Base-by-base conservation (phyloP, 2,113 vertebrate species). In the Gallinago jamesoni region DNA sequence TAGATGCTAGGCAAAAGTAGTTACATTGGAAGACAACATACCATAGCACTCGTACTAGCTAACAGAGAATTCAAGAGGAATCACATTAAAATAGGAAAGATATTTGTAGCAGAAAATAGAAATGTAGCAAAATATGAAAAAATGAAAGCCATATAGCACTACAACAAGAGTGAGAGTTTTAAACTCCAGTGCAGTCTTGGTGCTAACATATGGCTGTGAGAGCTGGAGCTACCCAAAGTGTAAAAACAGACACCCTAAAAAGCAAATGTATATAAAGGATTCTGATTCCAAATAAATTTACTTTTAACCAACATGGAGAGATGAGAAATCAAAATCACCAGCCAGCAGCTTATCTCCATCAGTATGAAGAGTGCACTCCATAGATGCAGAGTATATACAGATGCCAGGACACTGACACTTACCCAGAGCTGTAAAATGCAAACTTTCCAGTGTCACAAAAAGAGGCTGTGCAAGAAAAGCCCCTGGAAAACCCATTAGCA, bases 181-280 rank as follows among this genome's bases (percentile, higher is more conserved):
- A 83, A 97, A 69, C 70, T 83, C 85, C 69, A 56, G 8, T 35
- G 63, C 25, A 89, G 25, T 66, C 77, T 63, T 9, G 0, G 30
- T 85, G 85, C 50, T 85, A 88, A 92, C 82, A 88, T 92, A 83
- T 88, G 72, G 85, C 79, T 83, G 48, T 43, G 78, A 72, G 84
- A 95, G 60, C 47, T 87, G 82, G 57, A 95, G 74, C 85, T 69
- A 50, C 63, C 63, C 72, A 18, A 52, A 79, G 57, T 80, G 75
- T 77, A 83, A 92, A 93, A 80, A 73, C 85, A 94, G 85, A 83
- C 72, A 76, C 35, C 39, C 59, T 62, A 43, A 89, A 93, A 74
- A 90, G 28, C 59, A 80, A 72, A 92, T 28, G 59, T 94, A 55
- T 93, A 53, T 30, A 77, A 94, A 85, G 79, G 45, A 77, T 79